Evolutionary conservation across 2,113 vertebrate genomes (phyloP).

Genomic region (Psettodes erumei): DNA sequence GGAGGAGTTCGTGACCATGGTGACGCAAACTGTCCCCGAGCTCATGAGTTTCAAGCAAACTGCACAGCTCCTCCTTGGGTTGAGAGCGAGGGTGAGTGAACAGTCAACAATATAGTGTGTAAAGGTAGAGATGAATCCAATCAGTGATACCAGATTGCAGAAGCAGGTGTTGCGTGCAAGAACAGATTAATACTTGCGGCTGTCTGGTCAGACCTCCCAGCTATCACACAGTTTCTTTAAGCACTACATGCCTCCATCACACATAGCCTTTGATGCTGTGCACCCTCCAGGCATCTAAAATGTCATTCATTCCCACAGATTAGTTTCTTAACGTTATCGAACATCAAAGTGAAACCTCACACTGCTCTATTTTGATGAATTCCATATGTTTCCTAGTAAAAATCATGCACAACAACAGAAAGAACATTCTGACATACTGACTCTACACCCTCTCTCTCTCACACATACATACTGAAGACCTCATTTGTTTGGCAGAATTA

Average conservation of each 20-base stretch:
- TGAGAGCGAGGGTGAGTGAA: constrained; percentile 83
- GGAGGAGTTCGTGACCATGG: constrained; percentile 80
- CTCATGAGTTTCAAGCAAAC: constrained; percentile 84
- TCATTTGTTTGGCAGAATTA: background rate
- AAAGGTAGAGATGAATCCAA: too few species aligned
- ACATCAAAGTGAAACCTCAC: constrained; percentile 7
- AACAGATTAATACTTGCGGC: too few species aligned
- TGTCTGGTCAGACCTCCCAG: too few species aligned
- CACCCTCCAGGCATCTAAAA: background rate
- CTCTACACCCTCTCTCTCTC: background rate
- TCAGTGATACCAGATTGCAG: too few species aligned
- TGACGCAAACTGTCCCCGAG: constrained; percentile 80
- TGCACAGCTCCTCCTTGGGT: constrained; percentile 82
- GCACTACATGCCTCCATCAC: background rate
- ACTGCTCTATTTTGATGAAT: background rate
- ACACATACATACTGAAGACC: background rate
- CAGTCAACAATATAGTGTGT: background rate
- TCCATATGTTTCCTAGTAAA: constrained; percentile 7
- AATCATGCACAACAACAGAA: background rate
- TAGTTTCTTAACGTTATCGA: background rate
- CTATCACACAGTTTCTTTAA: background rate
- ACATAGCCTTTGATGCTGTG: background rate
- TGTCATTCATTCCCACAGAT: background rate
- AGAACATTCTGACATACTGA: background rate
- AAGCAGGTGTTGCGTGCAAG: too few species aligned